These are phyloP conservation scores for Tachysurus fulvidraco DNA, from an alignment of 2,113 vertebrate genomes.

Conservation along the genomic window DNA sequence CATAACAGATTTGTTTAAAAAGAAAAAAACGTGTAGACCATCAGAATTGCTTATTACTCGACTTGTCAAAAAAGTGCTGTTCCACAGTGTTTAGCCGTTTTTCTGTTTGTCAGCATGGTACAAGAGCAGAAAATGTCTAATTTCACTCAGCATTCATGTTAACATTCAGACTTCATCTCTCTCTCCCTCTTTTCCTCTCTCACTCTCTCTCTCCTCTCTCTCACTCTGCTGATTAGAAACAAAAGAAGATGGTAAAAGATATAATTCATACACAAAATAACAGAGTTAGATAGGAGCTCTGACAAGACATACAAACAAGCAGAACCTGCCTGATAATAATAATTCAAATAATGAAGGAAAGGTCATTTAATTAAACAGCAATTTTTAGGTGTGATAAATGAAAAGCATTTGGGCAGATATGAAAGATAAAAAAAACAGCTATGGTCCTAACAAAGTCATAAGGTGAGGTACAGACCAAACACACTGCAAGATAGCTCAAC, in stretches of 20 bases:
- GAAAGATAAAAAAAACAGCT: background rate
- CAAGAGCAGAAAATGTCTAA: background rate
- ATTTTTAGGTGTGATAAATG: background rate
- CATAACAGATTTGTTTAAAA: background rate
- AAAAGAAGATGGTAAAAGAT: constrained; percentile 14
- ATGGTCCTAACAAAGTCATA: background rate
- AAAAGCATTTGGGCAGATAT: background rate
- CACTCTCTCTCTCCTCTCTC: background rate
- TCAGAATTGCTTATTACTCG: background rate
- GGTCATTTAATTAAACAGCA: constrained; percentile 28
- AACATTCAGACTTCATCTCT: constrained; percentile 49
- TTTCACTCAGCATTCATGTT: constrained; percentile 18
- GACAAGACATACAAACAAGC: constrained; percentile 24
- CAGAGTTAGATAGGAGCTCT: constrained; percentile 28
- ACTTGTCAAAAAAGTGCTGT: constrained; percentile 12
- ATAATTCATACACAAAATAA: constrained; percentile 43
- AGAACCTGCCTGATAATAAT: constrained; percentile 39
- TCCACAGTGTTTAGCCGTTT: background rate
- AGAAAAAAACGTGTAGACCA: background rate
- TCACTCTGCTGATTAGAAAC: constrained; percentile 45
- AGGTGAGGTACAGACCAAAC: background rate
- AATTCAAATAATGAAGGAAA: constrained; percentile 17
- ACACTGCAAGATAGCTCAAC: background rate
- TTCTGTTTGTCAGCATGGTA: constrained; percentile 5
- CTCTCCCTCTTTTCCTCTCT: background rate